Evolutionary conservation across 2,888 invertebrate genomes (phyloP), one percentile per base, ranked within the genome.

Genomic region (Melanchra persicariae): DNA sequence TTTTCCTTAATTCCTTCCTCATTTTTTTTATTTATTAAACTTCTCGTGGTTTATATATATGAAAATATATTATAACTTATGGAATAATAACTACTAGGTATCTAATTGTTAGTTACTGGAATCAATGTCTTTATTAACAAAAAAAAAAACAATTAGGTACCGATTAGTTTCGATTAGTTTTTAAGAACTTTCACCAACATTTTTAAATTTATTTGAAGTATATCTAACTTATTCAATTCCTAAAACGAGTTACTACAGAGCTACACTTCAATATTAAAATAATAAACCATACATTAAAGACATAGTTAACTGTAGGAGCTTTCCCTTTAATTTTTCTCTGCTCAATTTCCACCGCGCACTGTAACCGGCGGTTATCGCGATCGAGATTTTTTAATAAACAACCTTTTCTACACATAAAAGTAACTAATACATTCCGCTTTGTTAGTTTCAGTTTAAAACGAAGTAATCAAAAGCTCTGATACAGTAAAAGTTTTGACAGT

Each of bases 401-500:
- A 45, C 45, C 8, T 55, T 59, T 66, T 62, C 9, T 67, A 59
- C 59, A 63, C 43, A 34, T 49, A 63, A 49, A 9, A 72, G 9
- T 47, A 55, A 68, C 19, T 22, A 24, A 51, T n/a, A 34, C 43
- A 62, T 24, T 34, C 34, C 54, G 59, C 37, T 74, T 45, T 30
- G 24, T 61, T 34, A 37, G 47, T 51, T 63, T 65, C 5, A 64
- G 17, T 19, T 10, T 37, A 58, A 57, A 22, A 40, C 19, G 10
- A 52, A 70, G 55, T 55, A 57, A 57, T 34, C 19, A 40, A 75
- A 79, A 67, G 80, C 70, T 79, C 57, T 8, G 40, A 49, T 47
- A 58, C 49, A 59, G 45, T 65, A 37, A 68, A 72, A 63, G 40
- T 77, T 79, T 77, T 70, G 51, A 63, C 15, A 66, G 52, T 80